phyloP scores from a whole-genome alignment of 2,888 invertebrate genomes.

The Erebia epiphron region DNA sequence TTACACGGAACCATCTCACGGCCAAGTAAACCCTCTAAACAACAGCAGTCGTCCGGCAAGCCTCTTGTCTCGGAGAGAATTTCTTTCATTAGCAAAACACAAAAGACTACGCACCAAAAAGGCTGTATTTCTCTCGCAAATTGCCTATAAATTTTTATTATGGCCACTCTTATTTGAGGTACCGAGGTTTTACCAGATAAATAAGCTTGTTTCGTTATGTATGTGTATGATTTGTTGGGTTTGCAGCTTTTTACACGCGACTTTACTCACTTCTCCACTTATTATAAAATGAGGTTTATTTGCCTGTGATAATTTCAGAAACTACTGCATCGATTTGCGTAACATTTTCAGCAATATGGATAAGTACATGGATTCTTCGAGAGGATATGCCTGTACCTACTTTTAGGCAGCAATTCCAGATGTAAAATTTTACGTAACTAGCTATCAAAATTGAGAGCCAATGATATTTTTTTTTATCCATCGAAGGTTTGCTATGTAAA shows the following conservation, averaged over 20 bases:
- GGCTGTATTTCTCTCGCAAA: slow-evolving; percentile 72
- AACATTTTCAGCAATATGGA: no score
- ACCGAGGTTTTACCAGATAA: slow-evolving; percentile 70
- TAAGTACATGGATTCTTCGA: no score
- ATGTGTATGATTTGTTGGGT: slow-evolving; percentile 56
- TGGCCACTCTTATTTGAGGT: slow-evolving; percentile 76
- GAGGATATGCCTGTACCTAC: no score
- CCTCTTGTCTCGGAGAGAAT: slow-evolving; percentile 40
- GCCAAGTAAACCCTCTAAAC: not conserved
- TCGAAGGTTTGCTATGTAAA: no score
- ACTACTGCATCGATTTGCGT: no score
- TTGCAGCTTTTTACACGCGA: not conserved
- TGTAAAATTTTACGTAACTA: no score
- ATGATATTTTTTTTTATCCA: no score
- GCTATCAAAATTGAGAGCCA: no score
- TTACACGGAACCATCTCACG: not conserved
- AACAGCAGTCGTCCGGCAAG: slow-evolving; percentile 13
- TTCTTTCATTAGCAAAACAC: slow-evolving; percentile 75
- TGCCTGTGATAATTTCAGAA: no score
- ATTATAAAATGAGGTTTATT: no score
- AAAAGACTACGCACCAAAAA: slow-evolving; percentile 61
- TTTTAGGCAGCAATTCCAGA: no score
- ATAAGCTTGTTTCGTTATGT: slow-evolving; percentile 66
- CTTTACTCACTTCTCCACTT: not conserved
- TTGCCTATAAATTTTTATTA: slow-evolving; percentile 82